phyloP scores from a whole-genome alignment of 2,797 vertebrate species.

The Vireo griseus region DNA sequence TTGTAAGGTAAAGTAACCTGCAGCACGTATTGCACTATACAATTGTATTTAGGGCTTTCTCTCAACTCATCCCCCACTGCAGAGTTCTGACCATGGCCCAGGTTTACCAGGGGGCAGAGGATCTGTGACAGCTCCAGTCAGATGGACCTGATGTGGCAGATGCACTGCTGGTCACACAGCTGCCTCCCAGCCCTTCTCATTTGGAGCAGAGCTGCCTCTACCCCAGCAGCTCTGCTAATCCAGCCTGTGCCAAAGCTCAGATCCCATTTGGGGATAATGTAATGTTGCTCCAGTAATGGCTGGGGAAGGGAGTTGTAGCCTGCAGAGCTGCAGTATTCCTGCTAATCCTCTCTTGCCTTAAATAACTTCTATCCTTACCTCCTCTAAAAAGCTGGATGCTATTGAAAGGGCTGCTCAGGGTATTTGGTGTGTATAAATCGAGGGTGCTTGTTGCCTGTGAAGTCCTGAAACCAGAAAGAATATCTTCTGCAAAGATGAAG shows the following conservation, averaged over 20 bases:
- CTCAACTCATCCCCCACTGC: neutral
- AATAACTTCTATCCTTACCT: neutral
- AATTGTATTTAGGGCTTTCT: neutral
- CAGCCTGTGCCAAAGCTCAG: neutral
- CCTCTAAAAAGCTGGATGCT: neutral
- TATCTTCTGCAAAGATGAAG: neutral
- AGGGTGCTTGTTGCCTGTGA: neutral
- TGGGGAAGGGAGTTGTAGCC: neutral
- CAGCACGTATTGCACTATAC: neutral
- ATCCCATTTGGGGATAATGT: neutral
- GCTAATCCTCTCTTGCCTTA: neutral
- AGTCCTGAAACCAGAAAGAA: neutral
- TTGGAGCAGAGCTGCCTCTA: neutral
- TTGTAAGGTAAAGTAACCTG: slow-evolving; percentile 83
- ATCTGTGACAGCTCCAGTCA: neutral
- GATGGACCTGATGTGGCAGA: neutral
- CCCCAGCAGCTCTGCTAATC: neutral
- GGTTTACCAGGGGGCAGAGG: neutral
- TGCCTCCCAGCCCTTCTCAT: neutral
- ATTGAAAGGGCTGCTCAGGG: neutral
- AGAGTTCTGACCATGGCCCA: neutral
- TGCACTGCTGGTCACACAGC: neutral
- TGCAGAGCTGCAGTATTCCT: neutral
- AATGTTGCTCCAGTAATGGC: neutral
- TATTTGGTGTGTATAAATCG: neutral